These are phyloP conservation scores for Lasioglossum lativentre DNA, from an alignment of 2,888 invertebrate species.

Conservation along the genomic window DNA sequence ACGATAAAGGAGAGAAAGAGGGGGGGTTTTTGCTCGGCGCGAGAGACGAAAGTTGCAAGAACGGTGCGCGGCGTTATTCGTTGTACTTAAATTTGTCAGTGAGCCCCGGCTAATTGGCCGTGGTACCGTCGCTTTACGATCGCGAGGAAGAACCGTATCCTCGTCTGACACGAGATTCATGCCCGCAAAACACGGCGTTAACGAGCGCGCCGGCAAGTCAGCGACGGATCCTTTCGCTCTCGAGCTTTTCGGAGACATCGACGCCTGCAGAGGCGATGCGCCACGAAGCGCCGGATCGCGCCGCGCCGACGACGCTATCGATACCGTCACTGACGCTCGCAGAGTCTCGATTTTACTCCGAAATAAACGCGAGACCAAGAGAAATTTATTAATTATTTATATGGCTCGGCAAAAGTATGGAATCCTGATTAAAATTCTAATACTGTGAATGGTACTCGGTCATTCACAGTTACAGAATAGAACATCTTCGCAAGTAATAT, in stretches of 20 bases:
- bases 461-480: no score
- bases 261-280: conserved; percentile 48
- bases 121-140: conserved; percentile 52
- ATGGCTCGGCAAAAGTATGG: no score
- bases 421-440: no score
- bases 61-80: conserved; percentile 17
- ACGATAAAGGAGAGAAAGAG: no score
- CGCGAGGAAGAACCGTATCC: conserved; percentile 45
- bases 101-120: conserved; percentile 45
- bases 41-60: conserved; percentile 22
- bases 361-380: neutral
- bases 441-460: no score
- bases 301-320: neutral
- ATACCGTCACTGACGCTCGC: neutral
- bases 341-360: neutral
- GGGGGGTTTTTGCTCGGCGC: neutral
- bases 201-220: conserved; percentile 44
- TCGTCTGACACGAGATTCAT: conserved; percentile 51
- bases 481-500: no score
- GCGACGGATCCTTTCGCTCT: conserved; percentile 54
- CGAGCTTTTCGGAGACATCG: conserved; percentile 57
- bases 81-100: conserved; percentile 36
- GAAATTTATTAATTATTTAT: no score
- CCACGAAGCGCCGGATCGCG: neutral
- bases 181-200: conserved; percentile 54